phyloP scores from a whole-genome alignment of 2,888 invertebrate genomes.

The Amaurobius ferox region DNA sequence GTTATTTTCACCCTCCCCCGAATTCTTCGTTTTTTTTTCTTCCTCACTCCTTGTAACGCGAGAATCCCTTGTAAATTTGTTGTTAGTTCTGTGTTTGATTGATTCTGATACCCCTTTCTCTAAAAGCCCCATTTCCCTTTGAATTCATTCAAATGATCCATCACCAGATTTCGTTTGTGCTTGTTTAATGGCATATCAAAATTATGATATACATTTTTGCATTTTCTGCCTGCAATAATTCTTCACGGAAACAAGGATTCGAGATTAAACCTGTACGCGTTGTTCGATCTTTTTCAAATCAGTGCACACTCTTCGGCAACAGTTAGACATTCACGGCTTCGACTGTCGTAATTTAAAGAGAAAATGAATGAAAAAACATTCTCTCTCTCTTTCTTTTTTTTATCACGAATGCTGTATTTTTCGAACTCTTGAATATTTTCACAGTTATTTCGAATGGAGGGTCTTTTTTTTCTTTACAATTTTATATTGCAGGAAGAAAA shows the following conservation, averaged over 20 bases:
- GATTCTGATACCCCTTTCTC: slow-evolving; percentile 7
- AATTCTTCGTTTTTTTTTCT: slow-evolving; percentile 25
- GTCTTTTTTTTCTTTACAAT: no score
- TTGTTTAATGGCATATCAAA: slow-evolving; percentile 14
- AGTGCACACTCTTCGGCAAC: not conserved
- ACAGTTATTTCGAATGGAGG: no score
- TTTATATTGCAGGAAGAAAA: no score
- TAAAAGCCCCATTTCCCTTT: slow-evolving; percentile 15
- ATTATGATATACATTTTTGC: slow-evolving; percentile 2
- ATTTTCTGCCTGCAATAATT: not conserved
- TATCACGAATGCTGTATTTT: not conserved
- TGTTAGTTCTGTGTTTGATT: slow-evolving; percentile 31
- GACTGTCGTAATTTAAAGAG: not conserved
- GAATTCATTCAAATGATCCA: slow-evolving; percentile 14
- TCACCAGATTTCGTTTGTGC: slow-evolving; percentile 12
- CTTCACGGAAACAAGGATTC: not conserved
- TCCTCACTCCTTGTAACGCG: slow-evolving; percentile 25
- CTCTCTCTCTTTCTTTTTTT: not conserved
- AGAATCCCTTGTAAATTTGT: slow-evolving; percentile 38
- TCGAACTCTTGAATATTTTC: no score
- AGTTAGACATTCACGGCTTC: not conserved
- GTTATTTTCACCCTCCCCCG: slow-evolving; percentile 39
- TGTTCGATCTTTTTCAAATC: not conserved
- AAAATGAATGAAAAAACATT: not conserved
- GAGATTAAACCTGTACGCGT: not conserved